phyloP scores from a whole-genome alignment of 2,797 vertebrate species.

The Onychomys leucogaster region DNA sequence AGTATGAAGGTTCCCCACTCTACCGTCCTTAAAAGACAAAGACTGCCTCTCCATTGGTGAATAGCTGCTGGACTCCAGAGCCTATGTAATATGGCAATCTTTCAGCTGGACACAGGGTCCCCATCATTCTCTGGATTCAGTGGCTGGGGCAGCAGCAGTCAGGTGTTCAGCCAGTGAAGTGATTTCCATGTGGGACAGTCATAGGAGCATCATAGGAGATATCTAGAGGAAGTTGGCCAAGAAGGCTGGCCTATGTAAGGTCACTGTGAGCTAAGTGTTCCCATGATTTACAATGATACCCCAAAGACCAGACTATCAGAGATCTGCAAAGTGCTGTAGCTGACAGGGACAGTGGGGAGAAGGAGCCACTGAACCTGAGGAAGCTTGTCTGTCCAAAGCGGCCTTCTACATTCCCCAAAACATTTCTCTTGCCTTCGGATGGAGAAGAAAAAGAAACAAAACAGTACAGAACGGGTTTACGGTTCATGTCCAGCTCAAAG shows the following conservation, averaged over 20 bases:
- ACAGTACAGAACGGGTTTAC: neutral
- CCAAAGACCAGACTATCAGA: neutral
- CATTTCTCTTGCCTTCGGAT: constrained; percentile 59
- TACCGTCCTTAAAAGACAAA: neutral
- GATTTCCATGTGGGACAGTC: neutral
- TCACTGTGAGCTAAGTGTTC: neutral
- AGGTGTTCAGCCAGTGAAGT: constrained; percentile 27
- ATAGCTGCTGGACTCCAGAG: constrained; percentile 63
- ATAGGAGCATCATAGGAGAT: neutral
- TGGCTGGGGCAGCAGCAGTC: constrained; percentile 40
- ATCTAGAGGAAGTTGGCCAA: constrained; percentile 6
- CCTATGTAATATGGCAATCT: constrained; percentile 40
- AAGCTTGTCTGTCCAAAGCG: constrained; percentile 32
- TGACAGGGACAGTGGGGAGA: neutral
- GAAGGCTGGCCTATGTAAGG: neutral
- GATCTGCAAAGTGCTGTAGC: constrained; percentile 18
- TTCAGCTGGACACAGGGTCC: constrained; percentile 34
- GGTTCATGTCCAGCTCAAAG: constrained; percentile 49
- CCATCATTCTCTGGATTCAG: constrained; percentile 39
- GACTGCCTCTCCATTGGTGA: constrained; percentile 62
- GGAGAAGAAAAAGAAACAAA: constrained; percentile 34
- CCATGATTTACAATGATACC: neutral
- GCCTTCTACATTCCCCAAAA: constrained; percentile 25
- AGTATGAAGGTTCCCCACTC: constrained; percentile 80
- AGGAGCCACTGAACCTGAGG: neutral